phyloP scores from a whole-genome alignment of 2,113 vertebrate species.

The Silurus glanis region DNA sequence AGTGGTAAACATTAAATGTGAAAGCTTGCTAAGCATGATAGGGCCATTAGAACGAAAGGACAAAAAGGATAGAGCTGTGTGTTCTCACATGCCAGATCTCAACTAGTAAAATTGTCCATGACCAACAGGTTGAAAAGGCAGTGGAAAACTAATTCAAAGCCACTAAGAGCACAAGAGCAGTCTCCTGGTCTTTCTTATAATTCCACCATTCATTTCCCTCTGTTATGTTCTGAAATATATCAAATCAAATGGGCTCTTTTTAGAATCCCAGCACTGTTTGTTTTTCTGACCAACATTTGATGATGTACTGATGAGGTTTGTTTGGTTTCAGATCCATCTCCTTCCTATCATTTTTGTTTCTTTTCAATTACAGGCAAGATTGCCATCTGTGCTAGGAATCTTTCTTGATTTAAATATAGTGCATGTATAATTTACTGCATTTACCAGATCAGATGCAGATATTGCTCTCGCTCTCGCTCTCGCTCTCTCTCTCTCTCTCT shows the following conservation, averaged over 20 bases:
- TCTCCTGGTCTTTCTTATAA: conserved; percentile 9
- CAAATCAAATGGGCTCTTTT: neutral
- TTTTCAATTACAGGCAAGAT: conserved; percentile 40
- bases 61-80: neutral
- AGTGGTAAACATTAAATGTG: neutral
- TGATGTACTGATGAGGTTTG: conserved; percentile 38
- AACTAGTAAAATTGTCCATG: neutral
- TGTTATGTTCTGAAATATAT: conserved; percentile 19
- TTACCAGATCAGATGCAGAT: conserved; percentile 19
- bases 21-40: neutral
- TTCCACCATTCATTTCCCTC: conserved; percentile 1
- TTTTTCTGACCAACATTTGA: conserved; percentile 21
- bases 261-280: neutral
- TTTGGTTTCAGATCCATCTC: conserved; percentile 39
- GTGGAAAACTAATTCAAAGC: neutral
- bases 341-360: conserved; percentile 38
- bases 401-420: conserved; percentile 16
- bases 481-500: neutral
- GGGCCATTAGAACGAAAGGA: neutral
- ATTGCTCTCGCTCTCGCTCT: conserved; percentile 10
- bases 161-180: neutral
- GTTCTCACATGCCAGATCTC: neutral
- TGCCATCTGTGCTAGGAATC: conserved; percentile 25
- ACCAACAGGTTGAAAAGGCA: neutral
- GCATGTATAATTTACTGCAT: conserved; percentile 28